Evolutionary conservation across 2,113 vertebrate species (phyloP), one percentile per base, ranked within the genome.

Genomic region (Ceyx melanurus): DNA sequence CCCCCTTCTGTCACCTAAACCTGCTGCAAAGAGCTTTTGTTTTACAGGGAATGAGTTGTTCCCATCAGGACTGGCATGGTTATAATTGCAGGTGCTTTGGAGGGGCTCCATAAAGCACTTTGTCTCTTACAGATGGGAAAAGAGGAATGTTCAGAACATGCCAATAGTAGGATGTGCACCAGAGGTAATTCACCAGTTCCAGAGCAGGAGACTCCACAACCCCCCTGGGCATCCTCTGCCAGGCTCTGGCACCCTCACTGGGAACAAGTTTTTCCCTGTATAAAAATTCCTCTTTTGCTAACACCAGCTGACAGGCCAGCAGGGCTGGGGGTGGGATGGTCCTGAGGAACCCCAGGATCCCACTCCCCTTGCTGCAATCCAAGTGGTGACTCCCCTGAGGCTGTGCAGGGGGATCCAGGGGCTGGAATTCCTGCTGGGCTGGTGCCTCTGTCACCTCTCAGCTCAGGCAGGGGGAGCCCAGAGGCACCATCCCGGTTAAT

Each of bases 11-110:
- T 35, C 35, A 35, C 88, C 57, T 50, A 68, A 87, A 73, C 45
- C 15, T 0, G 0, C 22, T 22, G 60, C 62, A 62, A 37, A 42
- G 62, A 19, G 54, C 0, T 1, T 48, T 62, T 1, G 2, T 51
- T 79, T 65, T 48, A n/a, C 21, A 37, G 29, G 64, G 42, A 67
- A 29, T 21, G 3, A 33, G 7, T 50, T 42, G 7, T 46, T 73
- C 87, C 74, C 33, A 42, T 58, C 2, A 3, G 33, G 10, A 67
- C 28, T 71, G 51, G n/a, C 61, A 3, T 46, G 61, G 35, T 66
- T 92, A 19, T 48, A 15, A 17, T 28, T 62, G 9, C 3, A 2
- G 0, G 0, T 73, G 37, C 22, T 80, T 61, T 71, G 40, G 40
- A 77, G 28, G 5, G 74, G 8, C 22, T 51, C 54, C 73, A 11